These are phyloP conservation scores for Lypha dubia DNA, from an alignment of 2,888 invertebrate genomes.

Conservation along the genomic window DNA sequence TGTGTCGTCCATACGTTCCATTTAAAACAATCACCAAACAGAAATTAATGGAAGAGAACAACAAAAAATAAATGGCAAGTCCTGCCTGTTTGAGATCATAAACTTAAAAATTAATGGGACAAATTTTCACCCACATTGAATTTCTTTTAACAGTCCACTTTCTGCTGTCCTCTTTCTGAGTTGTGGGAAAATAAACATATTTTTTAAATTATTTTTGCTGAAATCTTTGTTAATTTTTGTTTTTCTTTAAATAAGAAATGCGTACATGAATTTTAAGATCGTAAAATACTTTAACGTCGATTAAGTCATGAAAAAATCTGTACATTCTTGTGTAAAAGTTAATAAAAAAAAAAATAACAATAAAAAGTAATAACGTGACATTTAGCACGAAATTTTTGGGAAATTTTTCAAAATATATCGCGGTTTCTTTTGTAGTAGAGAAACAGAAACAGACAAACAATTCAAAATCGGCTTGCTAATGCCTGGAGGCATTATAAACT, in stretches of 20 bases:
- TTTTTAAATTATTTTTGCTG: background rate
- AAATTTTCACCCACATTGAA: constrained; percentile 70
- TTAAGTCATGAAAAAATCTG: constrained; percentile 22
- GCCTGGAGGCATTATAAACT: no score
- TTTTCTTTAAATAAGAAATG: background rate
- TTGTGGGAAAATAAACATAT: constrained; percentile 37
- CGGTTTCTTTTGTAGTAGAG: background rate
- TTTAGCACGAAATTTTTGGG: constrained; percentile 2
- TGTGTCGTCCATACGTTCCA: background rate
- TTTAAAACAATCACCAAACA: background rate
- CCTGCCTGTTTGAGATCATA: constrained; percentile 31
- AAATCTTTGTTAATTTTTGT: constrained; percentile 28
- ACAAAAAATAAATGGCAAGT: constrained; percentile 37
- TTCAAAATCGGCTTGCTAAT: no score
- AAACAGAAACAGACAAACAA: background rate
- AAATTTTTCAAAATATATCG: background rate
- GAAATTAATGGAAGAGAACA: constrained; percentile 27
- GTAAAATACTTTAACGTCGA: constrained; percentile 38
- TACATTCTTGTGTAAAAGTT: background rate
- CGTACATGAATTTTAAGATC: background rate
- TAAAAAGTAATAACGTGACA: constrained; percentile 15
- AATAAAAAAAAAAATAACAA: background rate
- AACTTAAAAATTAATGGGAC: constrained; percentile 68
- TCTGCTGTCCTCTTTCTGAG: background rate
- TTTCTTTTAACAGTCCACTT: background rate